phyloP scores from a whole-genome alignment of 1,140 invertebrate genomes.

The Pseudobourletiella spinata region DNA sequence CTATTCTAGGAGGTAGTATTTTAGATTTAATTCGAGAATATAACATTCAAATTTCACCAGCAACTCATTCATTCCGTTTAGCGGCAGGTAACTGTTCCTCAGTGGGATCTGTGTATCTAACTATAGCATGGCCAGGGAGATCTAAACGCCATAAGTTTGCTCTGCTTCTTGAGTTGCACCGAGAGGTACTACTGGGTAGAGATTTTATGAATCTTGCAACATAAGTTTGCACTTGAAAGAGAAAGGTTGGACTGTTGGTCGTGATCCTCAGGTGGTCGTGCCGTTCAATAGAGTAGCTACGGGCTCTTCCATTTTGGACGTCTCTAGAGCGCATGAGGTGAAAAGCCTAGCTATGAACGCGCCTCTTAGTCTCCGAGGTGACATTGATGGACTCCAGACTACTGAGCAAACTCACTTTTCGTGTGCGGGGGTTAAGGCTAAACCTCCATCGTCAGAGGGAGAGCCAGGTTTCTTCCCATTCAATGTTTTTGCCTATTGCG shows the following conservation, averaged over 20 bases:
- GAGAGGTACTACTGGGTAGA: slow-evolving; percentile 16
- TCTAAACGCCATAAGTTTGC: slow-evolving; percentile 2
- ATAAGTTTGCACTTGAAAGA: slow-evolving; percentile 3
- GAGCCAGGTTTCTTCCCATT: background rate
- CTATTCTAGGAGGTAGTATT: slow-evolving; percentile 8
- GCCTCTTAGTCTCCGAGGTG: no score
- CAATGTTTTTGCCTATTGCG: background rate
- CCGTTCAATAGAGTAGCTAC: background rate
- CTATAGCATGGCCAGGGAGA: background rate
- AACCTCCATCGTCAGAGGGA: no score
- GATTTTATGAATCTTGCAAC: slow-evolving; percentile 18
- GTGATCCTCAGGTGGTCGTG: background rate
- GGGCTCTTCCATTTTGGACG: background rate
- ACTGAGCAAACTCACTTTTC: no score
- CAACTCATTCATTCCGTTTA: background rate
- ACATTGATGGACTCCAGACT: no score
- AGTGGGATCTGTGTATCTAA: background rate
- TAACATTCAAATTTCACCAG: slow-evolving; percentile 2
- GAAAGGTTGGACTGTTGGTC: slow-evolving; percentile 12
- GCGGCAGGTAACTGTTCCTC: background rate
- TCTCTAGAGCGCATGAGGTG: no score
- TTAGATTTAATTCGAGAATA: background rate
- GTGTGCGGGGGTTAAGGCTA: no score
- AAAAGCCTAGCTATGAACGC: no score
- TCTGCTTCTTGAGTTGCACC: background rate